Evolutionary conservation across 2,113 vertebrate species (phyloP).

Genomic region (Petromus typicus): DNA sequence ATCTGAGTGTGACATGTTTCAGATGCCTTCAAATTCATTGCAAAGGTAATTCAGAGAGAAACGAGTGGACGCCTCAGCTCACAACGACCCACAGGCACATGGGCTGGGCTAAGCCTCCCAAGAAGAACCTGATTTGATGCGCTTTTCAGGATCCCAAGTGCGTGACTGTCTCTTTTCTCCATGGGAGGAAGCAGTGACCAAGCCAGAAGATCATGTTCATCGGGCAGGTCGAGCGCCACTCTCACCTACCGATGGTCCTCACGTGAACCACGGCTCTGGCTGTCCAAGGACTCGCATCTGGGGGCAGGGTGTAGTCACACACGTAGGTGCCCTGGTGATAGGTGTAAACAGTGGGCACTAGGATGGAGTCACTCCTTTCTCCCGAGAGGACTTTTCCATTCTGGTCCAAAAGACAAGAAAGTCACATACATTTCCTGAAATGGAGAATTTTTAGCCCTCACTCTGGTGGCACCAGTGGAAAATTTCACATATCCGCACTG

Average conservation of each 20-base stretch:
- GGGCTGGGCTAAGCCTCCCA: neutral
- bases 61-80: neutral
- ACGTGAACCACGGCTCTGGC: constrained; percentile 87
- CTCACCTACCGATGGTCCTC: constrained; percentile 84
- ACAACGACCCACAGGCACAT: neutral
- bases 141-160: neutral
- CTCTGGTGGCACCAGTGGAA: neutral
- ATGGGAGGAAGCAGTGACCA: neutral
- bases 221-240: neutral
- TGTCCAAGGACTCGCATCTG: constrained; percentile 84
- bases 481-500: neutral
- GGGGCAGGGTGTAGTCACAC: constrained; percentile 87
- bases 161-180: neutral
- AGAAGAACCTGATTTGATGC: neutral
- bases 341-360: constrained; percentile 72
- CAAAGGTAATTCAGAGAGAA: neutral
- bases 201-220: neutral
- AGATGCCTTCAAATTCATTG: neutral
- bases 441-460: neutral
- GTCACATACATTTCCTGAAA: neutral
- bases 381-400: constrained; percentile 78
- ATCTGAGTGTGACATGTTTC: neutral
- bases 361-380: constrained; percentile 73
- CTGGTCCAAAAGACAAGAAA: constrained; percentile 73
- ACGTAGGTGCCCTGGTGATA: constrained; percentile 85